Evolutionary conservation across 2,888 invertebrate genomes (phyloP), one percentile per base, ranked within the genome.

Genomic region (Ctenicera cuprea): DNA sequence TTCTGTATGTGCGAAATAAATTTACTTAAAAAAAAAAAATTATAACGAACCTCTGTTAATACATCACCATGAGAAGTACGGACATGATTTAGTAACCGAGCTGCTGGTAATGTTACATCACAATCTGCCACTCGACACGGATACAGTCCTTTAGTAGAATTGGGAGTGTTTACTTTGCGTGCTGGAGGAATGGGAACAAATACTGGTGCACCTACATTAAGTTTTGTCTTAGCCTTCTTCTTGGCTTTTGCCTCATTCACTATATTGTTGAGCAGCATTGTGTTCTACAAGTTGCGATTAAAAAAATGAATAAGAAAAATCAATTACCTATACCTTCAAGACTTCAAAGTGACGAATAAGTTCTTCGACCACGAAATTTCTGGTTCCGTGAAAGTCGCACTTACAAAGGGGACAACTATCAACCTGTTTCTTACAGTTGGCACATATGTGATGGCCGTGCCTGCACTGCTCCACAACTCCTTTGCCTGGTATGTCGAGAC

Each of bases 361-460:
- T 81, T 88, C 88, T 83, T 91, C 90, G 83, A 89, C 89, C 20
- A 90, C 87, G 83, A 89, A 90, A 80, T 90, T 90, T 71, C 90
- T 87, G 9, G 89, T 89, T 14, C 88, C 87, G 76, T 88, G 88
- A 82, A 90, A 90, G 4, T 86, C 76, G 16, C 87, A 87, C 54
- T 89, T 86, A 78, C 91, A 91, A 0, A 89, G 87, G 3, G 91
- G 90, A 78, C 91, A 91, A 30, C 85, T 83, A 33, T 84, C 82
- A 22, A 90, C 83, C 66, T 89, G 88, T 50, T 81, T 78, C 78
- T 87, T 89, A 82, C 91, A 91, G 1, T 83, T 81, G 1, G 86
- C 86, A 75, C 91, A 91, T 0, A 91, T 88, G 83, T 90, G 90
- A 79, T 91, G 91, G 0, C 91, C 91, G 75, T 89, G 88, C 78